Conservation (phyloP, 1,140 invertebrate species). For the Drosophila grimshawi region DNA sequence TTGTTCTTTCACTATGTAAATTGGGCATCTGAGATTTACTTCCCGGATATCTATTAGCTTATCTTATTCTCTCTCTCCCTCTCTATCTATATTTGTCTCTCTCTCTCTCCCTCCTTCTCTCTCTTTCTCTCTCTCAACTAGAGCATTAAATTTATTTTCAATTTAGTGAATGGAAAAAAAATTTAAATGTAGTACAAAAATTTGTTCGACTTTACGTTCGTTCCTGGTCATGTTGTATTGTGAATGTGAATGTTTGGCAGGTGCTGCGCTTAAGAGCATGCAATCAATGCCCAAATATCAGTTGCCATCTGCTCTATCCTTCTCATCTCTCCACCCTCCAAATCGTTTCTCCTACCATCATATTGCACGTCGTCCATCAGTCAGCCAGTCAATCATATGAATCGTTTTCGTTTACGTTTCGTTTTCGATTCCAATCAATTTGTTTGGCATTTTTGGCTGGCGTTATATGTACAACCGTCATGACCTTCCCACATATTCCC, state of each 20-base stretch:
- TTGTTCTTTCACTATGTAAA: too few relatives aligned
- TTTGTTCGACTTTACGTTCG: conserved; percentile 23
- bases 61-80: not conserved
- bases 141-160: not conserved
- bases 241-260: conserved; percentile 3
- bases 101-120: not conserved
- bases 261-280: conserved; percentile 26
- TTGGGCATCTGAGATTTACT: too few relatives aligned
- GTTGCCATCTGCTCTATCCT: conserved; percentile 3
- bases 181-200: conserved; percentile 42
- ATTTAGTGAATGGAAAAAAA: conserved; percentile 44
- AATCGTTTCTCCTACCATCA: conserved; percentile 3
- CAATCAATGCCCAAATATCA: conserved; percentile 49
- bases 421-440: conserved; percentile 83
- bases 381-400: conserved; percentile 78
- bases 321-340: not conserved
- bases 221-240: conserved; percentile 6
- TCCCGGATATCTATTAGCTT: not conserved
- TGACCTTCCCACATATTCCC: not conserved
- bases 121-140: not conserved
- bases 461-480: conserved; percentile 24
- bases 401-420: conserved; percentile 82
- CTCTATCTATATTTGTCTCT: not conserved
- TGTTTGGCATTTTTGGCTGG: conserved; percentile 80
- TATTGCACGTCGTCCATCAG: conserved; percentile 60